Conservation (phyloP, 1,140 invertebrate genomes). For the Zaprionus ghesquierei region DNA sequence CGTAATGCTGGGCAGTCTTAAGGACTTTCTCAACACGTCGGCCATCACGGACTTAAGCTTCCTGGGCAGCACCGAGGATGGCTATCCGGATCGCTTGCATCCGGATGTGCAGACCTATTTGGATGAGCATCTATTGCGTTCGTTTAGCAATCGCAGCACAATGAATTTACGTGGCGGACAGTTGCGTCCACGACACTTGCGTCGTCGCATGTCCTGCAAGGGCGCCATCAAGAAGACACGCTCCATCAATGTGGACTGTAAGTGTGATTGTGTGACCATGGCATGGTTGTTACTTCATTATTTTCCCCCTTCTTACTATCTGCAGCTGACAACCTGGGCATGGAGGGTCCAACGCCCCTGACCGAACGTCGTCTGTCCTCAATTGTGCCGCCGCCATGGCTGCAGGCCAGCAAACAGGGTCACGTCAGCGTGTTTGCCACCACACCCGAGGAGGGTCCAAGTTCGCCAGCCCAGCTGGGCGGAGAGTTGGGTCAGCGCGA, state of each 20-base stretch:
- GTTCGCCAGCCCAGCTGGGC: slow-evolving; percentile 47
- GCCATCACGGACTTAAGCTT: slow-evolving; percentile 98
- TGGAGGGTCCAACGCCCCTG: slow-evolving; percentile 85
- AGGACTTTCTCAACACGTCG: slow-evolving; percentile 97
- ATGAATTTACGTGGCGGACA: slow-evolving; percentile 85
- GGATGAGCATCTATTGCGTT: slow-evolving; percentile 92
- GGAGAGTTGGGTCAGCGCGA: slow-evolving; percentile 65
- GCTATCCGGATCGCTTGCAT: slow-evolving; percentile 92
- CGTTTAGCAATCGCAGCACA: slow-evolving; percentile 88
- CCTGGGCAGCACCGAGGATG: slow-evolving; percentile 94
- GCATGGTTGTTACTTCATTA: too few species aligned
- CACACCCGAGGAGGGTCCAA: slow-evolving; percentile 73
- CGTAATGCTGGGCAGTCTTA: slow-evolving; percentile 94
- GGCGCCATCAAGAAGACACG: slow-evolving; percentile 94
- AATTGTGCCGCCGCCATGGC: slow-evolving; percentile 84
- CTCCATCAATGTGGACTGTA: slow-evolving; percentile 92
- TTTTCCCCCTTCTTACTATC: too few species aligned
- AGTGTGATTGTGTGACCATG: slow-evolving; percentile 81
- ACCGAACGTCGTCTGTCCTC: slow-evolving; percentile 86
- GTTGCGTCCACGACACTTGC: slow-evolving; percentile 84
- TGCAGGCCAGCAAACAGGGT: slow-evolving; percentile 83
- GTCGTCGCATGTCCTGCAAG: slow-evolving; percentile 90
- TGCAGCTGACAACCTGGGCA: slow-evolving; percentile 89
- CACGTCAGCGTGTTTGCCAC: slow-evolving; percentile 75
- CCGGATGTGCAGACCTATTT: slow-evolving; percentile 93